Base-by-base conservation (phyloP, 2,888 invertebrate genomes). In the Zelleria hepariella region DNA sequence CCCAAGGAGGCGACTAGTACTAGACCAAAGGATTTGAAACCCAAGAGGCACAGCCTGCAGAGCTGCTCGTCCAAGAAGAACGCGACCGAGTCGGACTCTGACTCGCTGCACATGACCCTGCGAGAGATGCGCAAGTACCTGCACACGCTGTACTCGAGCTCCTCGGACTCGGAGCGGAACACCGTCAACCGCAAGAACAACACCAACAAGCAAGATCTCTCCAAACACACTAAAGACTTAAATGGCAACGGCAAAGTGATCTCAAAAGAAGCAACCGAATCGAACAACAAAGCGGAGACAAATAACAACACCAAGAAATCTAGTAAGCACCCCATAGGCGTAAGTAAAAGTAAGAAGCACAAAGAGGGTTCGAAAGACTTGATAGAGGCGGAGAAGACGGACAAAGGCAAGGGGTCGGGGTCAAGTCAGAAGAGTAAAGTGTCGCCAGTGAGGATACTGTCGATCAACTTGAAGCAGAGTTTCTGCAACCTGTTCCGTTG, bases 401-500 rank as follows among this genome's bases (percentile, higher is more conserved):
- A 90, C 57, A 86, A 81, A 59, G 56, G 64, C 61, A 68, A 65
- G 59, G 64, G 64, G 27, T 62, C 73, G 24, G 71, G 67, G 64
- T 69, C 72, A 60, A 70, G 62, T 62, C 75, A 73, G 60, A 91
- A 91, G 64, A 75, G 86, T 63, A 94, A 94, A 73, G 93, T 94
- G 78, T 91, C 93, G 15, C 91, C 90, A 6, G 89, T 90, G 59
- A 84, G 88, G 65, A 91, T 94, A 67, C 92, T 95, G 73, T 94
- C 95, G 4, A 89, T 93, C 60, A 94, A 93, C 79, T 90, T 96
- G 62, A 96, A 95, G 79, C 95, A 95, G 75, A 95, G 95, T 56
- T 91, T 96, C 72, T 96, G 95, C 78, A 95, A 94, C 82, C 92
- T 96, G 78, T 96, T 96, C 79, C 92, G 94, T 68, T 94, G 95